Conservation (phyloP, 23 tunicate genomes). For the Styela plicata region DNA sequence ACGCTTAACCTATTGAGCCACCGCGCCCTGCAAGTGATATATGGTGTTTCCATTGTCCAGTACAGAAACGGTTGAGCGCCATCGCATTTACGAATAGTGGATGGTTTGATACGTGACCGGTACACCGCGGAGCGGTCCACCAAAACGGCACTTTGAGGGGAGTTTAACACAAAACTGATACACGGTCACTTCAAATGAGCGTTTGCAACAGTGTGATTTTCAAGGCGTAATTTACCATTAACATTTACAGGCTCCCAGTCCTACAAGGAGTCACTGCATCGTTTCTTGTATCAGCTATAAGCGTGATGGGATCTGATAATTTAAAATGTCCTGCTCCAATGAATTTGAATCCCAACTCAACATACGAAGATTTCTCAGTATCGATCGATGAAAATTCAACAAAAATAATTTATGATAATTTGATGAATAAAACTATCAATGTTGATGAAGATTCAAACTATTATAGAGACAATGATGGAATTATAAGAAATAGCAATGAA, state of each 20-base stretch:
- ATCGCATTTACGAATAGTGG: no score
- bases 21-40: no score
- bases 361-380: not conserved
- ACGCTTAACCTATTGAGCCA: no score
- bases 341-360: not conserved
- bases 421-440: not conserved
- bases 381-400: not conserved
- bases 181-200: no score
- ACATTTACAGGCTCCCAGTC: not conserved
- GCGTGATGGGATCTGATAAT: not conserved
- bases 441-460: not conserved
- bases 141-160: no score
- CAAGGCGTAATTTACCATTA: no score
- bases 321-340: not conserved
- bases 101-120: no score
- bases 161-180: no score
- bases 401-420: not conserved
- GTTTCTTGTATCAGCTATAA: not conserved
- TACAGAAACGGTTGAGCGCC: no score
- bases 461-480: not conserved
- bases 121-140: no score
- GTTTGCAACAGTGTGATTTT: no score
- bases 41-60: no score
- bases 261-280: not conserved
- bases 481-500: not conserved